phyloP scores from a whole-genome alignment of 2,113 vertebrate species.

The Trichomycterus rosablanca region DNA sequence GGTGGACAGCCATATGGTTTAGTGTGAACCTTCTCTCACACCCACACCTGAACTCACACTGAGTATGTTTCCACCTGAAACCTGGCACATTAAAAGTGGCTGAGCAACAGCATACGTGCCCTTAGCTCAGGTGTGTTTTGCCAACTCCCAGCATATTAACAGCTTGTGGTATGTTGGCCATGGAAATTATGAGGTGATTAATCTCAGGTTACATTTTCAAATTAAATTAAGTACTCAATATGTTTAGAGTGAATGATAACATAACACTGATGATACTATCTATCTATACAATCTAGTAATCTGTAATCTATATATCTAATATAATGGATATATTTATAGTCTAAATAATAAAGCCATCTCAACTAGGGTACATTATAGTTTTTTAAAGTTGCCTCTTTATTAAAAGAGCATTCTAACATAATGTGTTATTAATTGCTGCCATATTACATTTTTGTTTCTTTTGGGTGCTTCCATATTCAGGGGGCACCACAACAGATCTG shows the following conservation, averaged over 20 bases:
- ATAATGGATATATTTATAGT: no score
- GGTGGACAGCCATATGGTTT: conserved; percentile 39
- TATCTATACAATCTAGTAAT: no score
- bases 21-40: conserved; percentile 24
- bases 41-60: background rate
- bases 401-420: no score
- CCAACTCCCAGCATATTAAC: conserved; percentile 19
- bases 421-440: no score
- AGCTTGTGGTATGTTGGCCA: background rate
- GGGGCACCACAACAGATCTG: no score
- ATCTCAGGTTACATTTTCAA: background rate
- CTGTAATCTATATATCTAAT: no score
- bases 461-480: no score
- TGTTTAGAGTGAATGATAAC: background rate
- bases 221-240: background rate
- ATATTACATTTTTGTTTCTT: no score
- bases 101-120: conserved; percentile 35
- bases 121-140: conserved; percentile 5
- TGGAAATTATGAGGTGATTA: background rate
- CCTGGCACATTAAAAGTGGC: conserved; percentile 18
- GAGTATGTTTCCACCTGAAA: conserved; percentile 27
- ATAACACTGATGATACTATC: background rate
- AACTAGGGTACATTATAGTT: no score
- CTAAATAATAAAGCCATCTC: no score
- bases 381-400: no score